phyloP scores from a whole-genome alignment of 1,140 invertebrate species.

The Procambarus virginalis region DNA sequence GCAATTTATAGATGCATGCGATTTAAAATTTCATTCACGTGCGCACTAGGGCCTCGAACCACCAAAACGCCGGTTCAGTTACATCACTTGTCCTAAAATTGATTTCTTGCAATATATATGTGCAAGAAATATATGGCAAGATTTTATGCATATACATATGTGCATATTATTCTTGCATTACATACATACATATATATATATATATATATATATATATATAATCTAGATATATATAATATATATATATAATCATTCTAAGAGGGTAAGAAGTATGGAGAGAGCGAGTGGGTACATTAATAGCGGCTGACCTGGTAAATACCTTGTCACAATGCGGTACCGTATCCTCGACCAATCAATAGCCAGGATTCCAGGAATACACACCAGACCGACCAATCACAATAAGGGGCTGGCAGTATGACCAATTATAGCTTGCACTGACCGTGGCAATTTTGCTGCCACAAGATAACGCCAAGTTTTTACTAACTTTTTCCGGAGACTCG shows the following conservation, averaged over 20 bases:
- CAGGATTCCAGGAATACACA: not conserved
- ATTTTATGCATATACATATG: too few relatives aligned
- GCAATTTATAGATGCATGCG: too few relatives aligned
- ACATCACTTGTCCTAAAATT: too few relatives aligned
- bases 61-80: too few relatives aligned
- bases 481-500: not conserved
- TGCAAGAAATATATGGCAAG: too few relatives aligned
- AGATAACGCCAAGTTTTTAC: not conserved
- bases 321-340: not conserved
- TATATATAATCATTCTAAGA: not conserved
- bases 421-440: not conserved
- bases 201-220: too few relatives aligned
- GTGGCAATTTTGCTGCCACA: not conserved
- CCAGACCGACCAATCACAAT: slow-evolving; percentile 2
- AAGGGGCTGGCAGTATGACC: not conserved
- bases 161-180: too few relatives aligned
- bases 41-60: too few relatives aligned
- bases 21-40: too few relatives aligned
- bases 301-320: not conserved
- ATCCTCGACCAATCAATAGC: not conserved
- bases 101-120: too few relatives aligned
- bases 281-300: not conserved
- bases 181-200: too few relatives aligned
- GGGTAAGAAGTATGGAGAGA: not conserved
- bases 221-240: too few relatives aligned